These are phyloP conservation scores for Eulemur rubriventer DNA, from an alignment of 2,797 vertebrate genomes.

Conservation along the genomic window DNA sequence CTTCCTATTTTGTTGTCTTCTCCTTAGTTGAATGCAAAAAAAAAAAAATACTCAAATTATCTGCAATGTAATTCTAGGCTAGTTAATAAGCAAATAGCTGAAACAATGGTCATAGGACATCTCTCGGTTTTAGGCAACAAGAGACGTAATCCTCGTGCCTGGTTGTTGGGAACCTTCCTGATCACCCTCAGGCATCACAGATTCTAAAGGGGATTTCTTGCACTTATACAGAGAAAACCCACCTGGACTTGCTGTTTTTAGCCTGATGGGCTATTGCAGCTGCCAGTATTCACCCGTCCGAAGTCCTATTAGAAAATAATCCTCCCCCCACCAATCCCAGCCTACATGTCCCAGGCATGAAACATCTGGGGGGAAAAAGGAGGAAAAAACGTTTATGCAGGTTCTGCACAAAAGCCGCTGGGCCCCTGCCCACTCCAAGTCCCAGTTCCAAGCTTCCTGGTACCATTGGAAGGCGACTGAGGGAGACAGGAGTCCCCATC, in stretches of 20 bases:
- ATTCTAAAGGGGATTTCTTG: fast-evolving
- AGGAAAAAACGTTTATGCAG: too few relatives aligned
- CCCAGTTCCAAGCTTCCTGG: neutral
- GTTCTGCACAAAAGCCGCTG: too few relatives aligned
- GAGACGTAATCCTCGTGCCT: neutral
- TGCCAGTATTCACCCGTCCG: fast-evolving
- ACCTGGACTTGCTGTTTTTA: neutral
- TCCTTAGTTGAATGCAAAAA: neutral
- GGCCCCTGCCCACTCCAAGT: neutral
- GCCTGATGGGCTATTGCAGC: neutral
- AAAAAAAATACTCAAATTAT: neutral
- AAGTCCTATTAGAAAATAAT: neutral
- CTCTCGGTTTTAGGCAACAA: neutral
- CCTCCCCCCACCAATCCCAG: neutral
- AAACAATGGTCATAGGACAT: neutral
- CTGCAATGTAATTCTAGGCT: neutral
- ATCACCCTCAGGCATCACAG: neutral
- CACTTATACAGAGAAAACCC: neutral
- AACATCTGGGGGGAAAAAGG: too few relatives aligned
- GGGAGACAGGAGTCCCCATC: fast-evolving
- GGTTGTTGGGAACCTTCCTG: fast-evolving
- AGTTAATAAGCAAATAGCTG: neutral
- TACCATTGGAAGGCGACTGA: neutral
- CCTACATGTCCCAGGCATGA: neutral
- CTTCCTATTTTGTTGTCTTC: neutral